phyloP scores from a whole-genome alignment of 1,140 invertebrate genomes.

The Cataglyphis hispanica region DNA sequence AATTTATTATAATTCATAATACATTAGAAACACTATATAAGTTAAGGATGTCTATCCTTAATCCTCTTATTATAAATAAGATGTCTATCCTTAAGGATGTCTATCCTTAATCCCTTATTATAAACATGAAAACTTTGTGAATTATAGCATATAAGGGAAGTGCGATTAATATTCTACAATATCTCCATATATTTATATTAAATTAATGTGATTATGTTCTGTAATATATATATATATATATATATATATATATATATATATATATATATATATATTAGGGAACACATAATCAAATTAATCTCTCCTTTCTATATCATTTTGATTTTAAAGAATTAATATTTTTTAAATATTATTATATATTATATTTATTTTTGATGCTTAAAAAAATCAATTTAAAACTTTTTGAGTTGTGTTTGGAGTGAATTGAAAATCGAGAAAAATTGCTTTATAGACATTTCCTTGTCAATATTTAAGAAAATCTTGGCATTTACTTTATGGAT shows the following conservation, averaged over 20 bases:
- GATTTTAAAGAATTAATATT: not conserved
- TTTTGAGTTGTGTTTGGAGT: not conserved
- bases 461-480: not conserved
- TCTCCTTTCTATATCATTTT: not conserved
- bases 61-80: too few relatives aligned
- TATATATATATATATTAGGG: not conserved
- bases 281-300: not conserved
- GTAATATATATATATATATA: too few relatives aligned
- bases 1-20: not conserved
- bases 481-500: conserved; percentile 5
- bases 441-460: not conserved
- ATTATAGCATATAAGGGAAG: not conserved
- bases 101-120: too few relatives aligned
- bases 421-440: not conserved
- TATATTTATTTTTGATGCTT: not conserved
- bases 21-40: not conserved
- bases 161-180: too few relatives aligned
- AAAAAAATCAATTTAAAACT: not conserved
- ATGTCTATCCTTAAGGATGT: not conserved
- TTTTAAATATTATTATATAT: too few relatives aligned
- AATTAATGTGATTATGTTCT: too few relatives aligned
- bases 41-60: not conserved
- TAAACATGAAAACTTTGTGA: not conserved
- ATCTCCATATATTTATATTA: too few relatives aligned
- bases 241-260: not conserved